Base-by-base conservation (phyloP, 1,140 invertebrate species). In the Anastrepha ludens region DNA sequence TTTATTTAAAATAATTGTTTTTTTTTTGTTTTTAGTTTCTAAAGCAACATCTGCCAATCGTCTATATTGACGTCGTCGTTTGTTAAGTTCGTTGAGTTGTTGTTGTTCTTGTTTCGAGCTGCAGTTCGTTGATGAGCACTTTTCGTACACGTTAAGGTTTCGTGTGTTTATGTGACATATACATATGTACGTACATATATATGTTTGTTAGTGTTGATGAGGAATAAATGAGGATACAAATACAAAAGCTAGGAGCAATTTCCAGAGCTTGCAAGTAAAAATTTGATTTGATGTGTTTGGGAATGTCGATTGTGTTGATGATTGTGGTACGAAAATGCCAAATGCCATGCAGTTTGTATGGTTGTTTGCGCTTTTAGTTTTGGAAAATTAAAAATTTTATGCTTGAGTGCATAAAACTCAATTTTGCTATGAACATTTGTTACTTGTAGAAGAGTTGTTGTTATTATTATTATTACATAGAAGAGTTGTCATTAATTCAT, bases 11-110 rank as follows among this genome's bases (percentile, higher is more conserved):
- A 8, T 50, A 55, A 20, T 78, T 78, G 41, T 78, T 29, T 59
- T 67, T 47, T 70, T 70, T 17, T n/a, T n/a, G 3, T 13, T 62
- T 50, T 60, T 87, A 70, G 8, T 58, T 70, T 87, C 70, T 58
- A 59, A 74, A 87, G 86, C 86, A 87, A 78, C 86, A 87, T 29
- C 70, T 87, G 50, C 78, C 41, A 78, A 41, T 87, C 65, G 58
- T 58, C 58, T 58, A 87, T 44, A 55, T 67, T 13, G 86, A 55
- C 47, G n/a, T 81, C 74, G 74, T 81, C 74, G 17, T 81, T 81
- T 55, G 50, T 81, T 50, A 50, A 81, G 47, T 81, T 81, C 74
- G 74, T 81, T 81, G 44, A 81, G 74, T 20, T 81, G 44, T 81
- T 70, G 60, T 67, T 81, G 47, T 55, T 81, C 9, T 67, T 67